Conservation (phyloP, 2,888 invertebrate species). For the Ophion costatus region DNA sequence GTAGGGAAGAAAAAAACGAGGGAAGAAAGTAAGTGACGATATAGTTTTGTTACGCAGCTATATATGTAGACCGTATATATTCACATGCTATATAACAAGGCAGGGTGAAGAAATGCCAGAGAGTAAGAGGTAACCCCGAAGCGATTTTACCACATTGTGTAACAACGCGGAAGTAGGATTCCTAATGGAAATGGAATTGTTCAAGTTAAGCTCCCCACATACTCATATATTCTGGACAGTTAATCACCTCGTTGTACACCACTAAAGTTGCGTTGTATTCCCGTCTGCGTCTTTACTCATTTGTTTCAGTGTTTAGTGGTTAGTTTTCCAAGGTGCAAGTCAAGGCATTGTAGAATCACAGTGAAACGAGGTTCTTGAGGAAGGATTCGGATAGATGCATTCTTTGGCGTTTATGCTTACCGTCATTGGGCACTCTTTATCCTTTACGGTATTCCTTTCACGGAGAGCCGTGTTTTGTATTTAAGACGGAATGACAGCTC, state of each 20-base stretch:
- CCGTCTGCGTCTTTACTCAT: not conserved
- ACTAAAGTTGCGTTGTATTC: conserved; percentile 3
- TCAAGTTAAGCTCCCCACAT: conserved; percentile 40
- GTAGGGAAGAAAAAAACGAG: conserved; percentile 44
- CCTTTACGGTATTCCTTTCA: too few relatives aligned
- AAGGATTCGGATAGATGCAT: too few relatives aligned
- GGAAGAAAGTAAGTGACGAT: conserved; percentile 42
- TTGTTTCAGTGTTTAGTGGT: conserved; percentile 2
- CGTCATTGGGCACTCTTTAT: too few relatives aligned
- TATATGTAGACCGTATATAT: not conserved
- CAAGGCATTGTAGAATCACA: too few relatives aligned
- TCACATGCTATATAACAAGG: not conserved
- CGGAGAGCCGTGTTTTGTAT: too few relatives aligned
- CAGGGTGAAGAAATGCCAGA: conserved; percentile 23
- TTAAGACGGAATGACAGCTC: too few relatives aligned
- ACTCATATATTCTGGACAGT: conserved; percentile 31
- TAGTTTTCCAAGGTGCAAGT: too few relatives aligned
- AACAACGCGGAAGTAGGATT: conserved; percentile 40
- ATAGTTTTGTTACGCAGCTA: conserved; percentile 41
- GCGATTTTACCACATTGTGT: conserved; percentile 26
- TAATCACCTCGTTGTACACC: conserved; percentile 10
- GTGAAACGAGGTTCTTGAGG: too few relatives aligned
- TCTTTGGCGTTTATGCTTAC: too few relatives aligned
- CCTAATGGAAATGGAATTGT: conserved; percentile 68
- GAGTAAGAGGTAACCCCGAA: conserved; percentile 40